These are phyloP conservation scores for Climacteris rufus DNA, from an alignment of 2,113 vertebrate species.

Conservation along the genomic window DNA sequence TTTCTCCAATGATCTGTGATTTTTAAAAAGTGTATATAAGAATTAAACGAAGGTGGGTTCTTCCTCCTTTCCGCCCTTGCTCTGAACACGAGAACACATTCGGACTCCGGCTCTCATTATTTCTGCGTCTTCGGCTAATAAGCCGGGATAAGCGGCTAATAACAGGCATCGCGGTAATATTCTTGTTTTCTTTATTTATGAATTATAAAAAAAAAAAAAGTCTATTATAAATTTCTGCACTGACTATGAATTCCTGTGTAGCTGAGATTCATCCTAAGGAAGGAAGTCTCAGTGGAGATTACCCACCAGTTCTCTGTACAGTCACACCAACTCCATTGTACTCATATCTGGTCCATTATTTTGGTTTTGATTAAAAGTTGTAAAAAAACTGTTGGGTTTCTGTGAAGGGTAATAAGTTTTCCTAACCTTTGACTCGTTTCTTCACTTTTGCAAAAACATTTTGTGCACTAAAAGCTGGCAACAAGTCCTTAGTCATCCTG, in stretches of 20 bases:
- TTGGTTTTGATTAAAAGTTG: constrained; percentile 22
- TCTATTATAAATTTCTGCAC: background rate
- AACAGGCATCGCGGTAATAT: too few species aligned
- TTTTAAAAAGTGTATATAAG: too few species aligned
- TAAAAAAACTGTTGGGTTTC: background rate
- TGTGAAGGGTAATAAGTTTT: constrained; percentile 5
- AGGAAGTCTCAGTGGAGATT: background rate
- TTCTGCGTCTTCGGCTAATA: too few species aligned
- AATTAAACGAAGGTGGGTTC: too few species aligned
- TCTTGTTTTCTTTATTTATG: background rate
- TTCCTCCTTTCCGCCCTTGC: too few species aligned
- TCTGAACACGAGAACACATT: too few species aligned
- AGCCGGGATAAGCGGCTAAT: too few species aligned
- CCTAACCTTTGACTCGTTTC: constrained; percentile 14
- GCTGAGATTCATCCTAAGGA: background rate
- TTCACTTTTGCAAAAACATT: background rate
- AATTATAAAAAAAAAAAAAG: background rate
- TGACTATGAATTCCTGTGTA: background rate
- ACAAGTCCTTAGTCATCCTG: background rate
- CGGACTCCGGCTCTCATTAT: too few species aligned
- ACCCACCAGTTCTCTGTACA: background rate
- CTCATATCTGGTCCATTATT: background rate
- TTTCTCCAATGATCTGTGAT: too few species aligned
- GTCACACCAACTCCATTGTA: background rate
- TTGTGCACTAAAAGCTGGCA: background rate